Evolutionary conservation across 2,113 vertebrate species (phyloP).

Genomic region (Trichechus manatus): DNA sequence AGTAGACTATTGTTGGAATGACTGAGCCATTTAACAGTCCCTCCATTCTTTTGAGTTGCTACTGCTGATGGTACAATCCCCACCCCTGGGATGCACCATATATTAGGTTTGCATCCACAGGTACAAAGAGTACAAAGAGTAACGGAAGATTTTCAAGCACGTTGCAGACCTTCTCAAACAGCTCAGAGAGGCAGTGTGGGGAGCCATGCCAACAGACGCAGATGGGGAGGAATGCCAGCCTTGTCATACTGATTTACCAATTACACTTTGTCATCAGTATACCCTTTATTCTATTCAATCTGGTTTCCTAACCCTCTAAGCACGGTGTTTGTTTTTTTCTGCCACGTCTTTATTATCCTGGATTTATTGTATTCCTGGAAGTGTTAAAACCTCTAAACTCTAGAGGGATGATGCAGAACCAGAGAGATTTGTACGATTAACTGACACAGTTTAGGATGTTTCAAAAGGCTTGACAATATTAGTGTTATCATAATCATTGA

Average conservation of each 20-base stretch:
- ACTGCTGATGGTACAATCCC: neutral
- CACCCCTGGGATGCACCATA: neutral
- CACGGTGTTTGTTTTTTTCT: slow-evolving; percentile 74
- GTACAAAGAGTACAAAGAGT: slow-evolving; percentile 35
- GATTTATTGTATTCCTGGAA: slow-evolving; percentile 77
- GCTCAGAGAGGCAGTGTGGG: neutral
- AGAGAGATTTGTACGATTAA: slow-evolving; percentile 78
- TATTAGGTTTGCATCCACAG: neutral
- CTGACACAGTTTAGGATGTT: slow-evolving; percentile 63
- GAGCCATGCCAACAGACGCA: slow-evolving; percentile 72
- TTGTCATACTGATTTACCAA: slow-evolving; percentile 78
- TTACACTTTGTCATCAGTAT: slow-evolving; percentile 73
- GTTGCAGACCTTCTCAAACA: neutral
- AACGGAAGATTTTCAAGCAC: neutral
- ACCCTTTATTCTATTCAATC: slow-evolving; percentile 67
- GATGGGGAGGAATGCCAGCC: slow-evolving; percentile 64
- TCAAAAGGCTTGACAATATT: slow-evolving; percentile 62
- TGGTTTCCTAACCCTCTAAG: slow-evolving; percentile 73
- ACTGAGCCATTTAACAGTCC: neutral
- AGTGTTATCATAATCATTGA: slow-evolving; percentile 35
- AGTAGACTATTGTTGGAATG: neutral
- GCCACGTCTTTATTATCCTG: slow-evolving; percentile 79
- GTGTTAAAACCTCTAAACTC: slow-evolving; percentile 77
- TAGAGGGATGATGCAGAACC: slow-evolving; percentile 65
- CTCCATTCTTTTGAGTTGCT: slow-evolving; percentile 29